These are phyloP conservation scores for Heterodera carotae DNA, from an alignment of 1,140 invertebrate species.

Conservation along the genomic window DNA sequence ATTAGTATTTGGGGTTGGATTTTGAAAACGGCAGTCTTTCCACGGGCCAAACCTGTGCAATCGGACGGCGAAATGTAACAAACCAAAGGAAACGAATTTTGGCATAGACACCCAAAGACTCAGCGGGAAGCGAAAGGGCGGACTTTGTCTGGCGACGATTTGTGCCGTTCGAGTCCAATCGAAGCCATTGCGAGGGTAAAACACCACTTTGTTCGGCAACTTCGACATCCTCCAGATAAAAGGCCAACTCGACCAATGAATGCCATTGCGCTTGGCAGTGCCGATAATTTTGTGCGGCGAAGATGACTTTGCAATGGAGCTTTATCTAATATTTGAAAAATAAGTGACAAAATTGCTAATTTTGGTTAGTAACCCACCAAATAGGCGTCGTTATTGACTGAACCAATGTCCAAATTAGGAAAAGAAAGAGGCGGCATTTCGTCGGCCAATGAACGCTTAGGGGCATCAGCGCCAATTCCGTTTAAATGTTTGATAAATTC, in stretches of 20 bases:
- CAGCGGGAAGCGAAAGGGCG: neutral
- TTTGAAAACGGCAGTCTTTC: neutral
- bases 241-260: slow-evolving; percentile 76
- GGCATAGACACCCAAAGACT: slow-evolving; percentile 17
- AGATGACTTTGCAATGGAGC: slow-evolving; percentile 75
- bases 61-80: slow-evolving; percentile 44
- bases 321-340: slow-evolving; percentile 65
- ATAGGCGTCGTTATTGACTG: slow-evolving; percentile 33
- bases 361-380: slow-evolving; percentile 23
- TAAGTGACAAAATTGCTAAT: no score
- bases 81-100: slow-evolving; percentile 47
- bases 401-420: slow-evolving; percentile 5
- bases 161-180: neutral
- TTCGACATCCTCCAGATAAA: slow-evolving; percentile 80
- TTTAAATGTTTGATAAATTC: slow-evolving; percentile 24
- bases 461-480: slow-evolving; percentile 10
- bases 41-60: slow-evolving; percentile 25
- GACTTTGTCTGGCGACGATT: neutral
- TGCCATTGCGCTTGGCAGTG: slow-evolving; percentile 88
- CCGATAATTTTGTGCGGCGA: slow-evolving; percentile 67
- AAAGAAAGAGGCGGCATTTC: slow-evolving; percentile 3
- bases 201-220: slow-evolving; percentile 45
- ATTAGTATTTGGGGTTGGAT: neutral
- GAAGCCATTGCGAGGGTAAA: slow-evolving; percentile 40
- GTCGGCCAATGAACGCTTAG: neutral